These are phyloP conservation scores for Neodiprion virginianus DNA, from an alignment of 1,140 invertebrate genomes.

Conservation along the genomic window DNA sequence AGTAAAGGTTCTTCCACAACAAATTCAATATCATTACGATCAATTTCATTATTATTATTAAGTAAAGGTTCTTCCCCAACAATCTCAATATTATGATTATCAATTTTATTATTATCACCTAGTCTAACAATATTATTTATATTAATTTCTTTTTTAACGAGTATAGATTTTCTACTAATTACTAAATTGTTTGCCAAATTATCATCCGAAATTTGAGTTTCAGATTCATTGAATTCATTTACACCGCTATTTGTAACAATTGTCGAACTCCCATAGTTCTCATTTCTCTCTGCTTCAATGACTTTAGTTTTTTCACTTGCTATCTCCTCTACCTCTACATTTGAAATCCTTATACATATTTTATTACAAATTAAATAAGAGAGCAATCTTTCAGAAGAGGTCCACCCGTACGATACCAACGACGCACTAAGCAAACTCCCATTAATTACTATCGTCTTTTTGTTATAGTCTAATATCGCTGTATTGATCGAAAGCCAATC, in stretches of 20 bases:
- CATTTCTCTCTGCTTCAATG: background rate
- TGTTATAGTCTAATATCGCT: background rate
- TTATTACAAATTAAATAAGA: constrained; percentile 1
- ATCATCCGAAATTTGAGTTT: background rate
- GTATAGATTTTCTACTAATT: background rate
- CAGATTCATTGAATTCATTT: background rate
- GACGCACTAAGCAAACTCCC: background rate
- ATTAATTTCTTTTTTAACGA: background rate
- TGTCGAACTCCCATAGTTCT: background rate
- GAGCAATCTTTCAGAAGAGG: constrained; percentile 3
- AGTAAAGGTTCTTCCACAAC: background rate
- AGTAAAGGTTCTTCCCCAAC: background rate
- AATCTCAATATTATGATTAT: background rate
- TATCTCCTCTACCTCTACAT: background rate
- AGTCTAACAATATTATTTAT: background rate
- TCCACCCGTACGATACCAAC: background rate
- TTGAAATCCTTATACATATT: background rate
- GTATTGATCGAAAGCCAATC: background rate
- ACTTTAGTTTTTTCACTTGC: background rate
- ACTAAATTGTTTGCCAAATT: background rate
- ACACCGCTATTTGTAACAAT: background rate
- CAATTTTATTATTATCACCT: background rate
- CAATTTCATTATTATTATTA: background rate
- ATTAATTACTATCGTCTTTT: background rate
- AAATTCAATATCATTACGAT: background rate